Conservation (phyloP, 2,113 vertebrate species). For the Phaetusa simplex region DNA sequence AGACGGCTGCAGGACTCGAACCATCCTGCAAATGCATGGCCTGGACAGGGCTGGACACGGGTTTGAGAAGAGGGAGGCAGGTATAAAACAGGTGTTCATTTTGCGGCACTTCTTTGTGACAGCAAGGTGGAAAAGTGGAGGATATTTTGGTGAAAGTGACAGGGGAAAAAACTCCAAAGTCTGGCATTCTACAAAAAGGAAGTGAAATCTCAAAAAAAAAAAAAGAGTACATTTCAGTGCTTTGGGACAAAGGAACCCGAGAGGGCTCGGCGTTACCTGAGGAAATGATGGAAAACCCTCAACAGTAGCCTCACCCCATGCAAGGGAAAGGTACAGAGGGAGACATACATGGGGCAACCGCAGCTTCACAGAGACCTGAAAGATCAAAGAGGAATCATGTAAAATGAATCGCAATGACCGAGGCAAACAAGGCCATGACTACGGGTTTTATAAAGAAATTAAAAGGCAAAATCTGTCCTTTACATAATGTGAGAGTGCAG, state of each 20-base stretch:
- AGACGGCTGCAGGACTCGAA: neutral
- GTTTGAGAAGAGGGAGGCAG: neutral
- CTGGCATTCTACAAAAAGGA: neutral
- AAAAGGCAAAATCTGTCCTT: neutral
- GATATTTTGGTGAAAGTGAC: neutral
- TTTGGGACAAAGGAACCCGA: neutral
- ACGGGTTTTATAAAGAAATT: neutral
- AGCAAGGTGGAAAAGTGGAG: neutral
- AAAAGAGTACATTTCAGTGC: neutral
- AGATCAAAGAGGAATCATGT: neutral
- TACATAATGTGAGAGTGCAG: neutral
- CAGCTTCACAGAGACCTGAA: neutral
- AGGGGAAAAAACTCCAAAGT: neutral
- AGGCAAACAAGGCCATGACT: neutral
- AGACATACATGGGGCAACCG: rapidly evolving
- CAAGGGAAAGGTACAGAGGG: neutral
- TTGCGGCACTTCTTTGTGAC: neutral
- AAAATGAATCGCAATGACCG: neutral
- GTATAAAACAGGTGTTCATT: neutral
- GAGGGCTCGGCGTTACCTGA: neutral
- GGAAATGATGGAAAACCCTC: rapidly evolving
- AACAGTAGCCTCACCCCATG: neutral
- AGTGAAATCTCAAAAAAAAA: neutral
- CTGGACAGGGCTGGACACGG: neutral
- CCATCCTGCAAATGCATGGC: neutral